A percentile compares a stretch with the other conserved stretches of the same genome.
These are phyloP conservation scores for Synchiropus splendidus DNA, from an alignment of 2,113 vertebrate species.

Conservation along the genomic window DNA sequence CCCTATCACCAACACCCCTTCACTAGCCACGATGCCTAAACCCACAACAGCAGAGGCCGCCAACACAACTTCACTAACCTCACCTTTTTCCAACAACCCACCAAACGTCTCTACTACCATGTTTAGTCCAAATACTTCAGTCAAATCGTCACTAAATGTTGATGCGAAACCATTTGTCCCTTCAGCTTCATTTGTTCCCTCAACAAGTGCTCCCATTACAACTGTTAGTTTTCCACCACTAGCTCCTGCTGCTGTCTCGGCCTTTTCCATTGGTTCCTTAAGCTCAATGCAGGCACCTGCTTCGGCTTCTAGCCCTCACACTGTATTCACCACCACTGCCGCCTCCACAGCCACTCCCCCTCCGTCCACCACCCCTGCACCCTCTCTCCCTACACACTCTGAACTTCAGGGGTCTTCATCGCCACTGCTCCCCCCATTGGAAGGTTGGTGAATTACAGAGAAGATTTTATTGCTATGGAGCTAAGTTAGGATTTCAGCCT, in stretches of 20 bases:
- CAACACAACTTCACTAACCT: conserved; percentile 9
- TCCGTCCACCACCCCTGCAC: conserved; percentile 49
- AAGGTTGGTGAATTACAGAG: conserved; percentile 72
- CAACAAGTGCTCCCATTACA: conserved; percentile 9
- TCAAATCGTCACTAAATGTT: conserved; percentile 42
- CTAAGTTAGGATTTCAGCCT: conserved; percentile 4
- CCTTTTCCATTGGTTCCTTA: no score
- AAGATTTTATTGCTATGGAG: conserved; percentile 48
- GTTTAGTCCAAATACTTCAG: conserved; percentile 8
- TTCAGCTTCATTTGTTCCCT: conserved; percentile 18
- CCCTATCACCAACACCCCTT: conserved; percentile 43
- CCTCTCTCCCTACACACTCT: conserved; percentile 60
- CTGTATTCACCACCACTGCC: conserved; percentile 1
- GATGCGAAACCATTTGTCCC: conserved; percentile 58
- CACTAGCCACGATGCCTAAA: conserved; percentile 15
- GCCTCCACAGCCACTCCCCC: conserved; percentile 18
- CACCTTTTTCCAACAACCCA: conserved; percentile 11
- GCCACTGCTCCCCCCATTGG: conserved; percentile 62
- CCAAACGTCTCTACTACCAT: conserved; percentile 14
- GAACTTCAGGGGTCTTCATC: conserved; percentile 59
- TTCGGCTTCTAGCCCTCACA: no score
- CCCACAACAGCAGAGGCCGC: conserved; percentile 15
- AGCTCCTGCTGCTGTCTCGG: conserved; percentile 3
- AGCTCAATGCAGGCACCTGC: no score
- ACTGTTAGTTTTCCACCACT: not conserved